Conservation (phyloP, 2,888 invertebrate genomes). For the Eristalis tenax region DNA sequence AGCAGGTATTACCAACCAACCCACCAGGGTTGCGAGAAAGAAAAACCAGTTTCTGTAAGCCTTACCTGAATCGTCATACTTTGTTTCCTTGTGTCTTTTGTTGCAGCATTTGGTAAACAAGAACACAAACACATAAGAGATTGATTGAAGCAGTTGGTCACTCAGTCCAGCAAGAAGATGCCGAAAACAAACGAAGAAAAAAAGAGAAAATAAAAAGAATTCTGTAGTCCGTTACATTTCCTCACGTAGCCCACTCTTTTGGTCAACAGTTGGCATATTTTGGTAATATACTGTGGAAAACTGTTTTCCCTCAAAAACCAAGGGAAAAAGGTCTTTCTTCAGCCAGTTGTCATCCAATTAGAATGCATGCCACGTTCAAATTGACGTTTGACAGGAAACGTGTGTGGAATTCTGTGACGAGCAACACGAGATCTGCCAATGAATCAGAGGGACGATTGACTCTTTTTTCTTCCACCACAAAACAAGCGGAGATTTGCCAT, state of each 20-base stretch:
- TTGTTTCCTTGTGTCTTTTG: conserved; percentile 18
- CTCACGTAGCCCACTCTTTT: conserved; percentile 7
- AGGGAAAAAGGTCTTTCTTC: too few species aligned
- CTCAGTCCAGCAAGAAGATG: not conserved
- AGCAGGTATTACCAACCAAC: conserved; percentile 45
- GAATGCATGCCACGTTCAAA: conserved; percentile 50
- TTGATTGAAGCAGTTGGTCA: not conserved
- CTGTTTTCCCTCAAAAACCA: not conserved
- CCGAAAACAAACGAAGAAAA: not conserved
- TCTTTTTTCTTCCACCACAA: not conserved
- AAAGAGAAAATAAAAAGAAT: not conserved
- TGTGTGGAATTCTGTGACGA: conserved; percentile 47
- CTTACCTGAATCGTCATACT: conserved; percentile 18
- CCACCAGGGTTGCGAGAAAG: conserved; percentile 43
- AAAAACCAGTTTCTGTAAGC: conserved; percentile 46
- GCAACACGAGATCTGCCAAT: not conserved
- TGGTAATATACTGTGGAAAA: conserved; percentile 16
- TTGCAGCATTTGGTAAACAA: conserved; percentile 67
- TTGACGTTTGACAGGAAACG: conserved; percentile 67
- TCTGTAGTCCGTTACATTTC: conserved; percentile 33
- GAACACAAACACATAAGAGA: not conserved
- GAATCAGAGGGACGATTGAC: not conserved
- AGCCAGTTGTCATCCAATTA: conserved; percentile 15
- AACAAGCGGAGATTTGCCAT: not conserved
- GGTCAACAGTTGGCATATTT: conserved; percentile 15